These are phyloP conservation scores for Cydia pomonella DNA, from an alignment of 1,140 invertebrate genomes.

Conservation along the genomic window DNA sequence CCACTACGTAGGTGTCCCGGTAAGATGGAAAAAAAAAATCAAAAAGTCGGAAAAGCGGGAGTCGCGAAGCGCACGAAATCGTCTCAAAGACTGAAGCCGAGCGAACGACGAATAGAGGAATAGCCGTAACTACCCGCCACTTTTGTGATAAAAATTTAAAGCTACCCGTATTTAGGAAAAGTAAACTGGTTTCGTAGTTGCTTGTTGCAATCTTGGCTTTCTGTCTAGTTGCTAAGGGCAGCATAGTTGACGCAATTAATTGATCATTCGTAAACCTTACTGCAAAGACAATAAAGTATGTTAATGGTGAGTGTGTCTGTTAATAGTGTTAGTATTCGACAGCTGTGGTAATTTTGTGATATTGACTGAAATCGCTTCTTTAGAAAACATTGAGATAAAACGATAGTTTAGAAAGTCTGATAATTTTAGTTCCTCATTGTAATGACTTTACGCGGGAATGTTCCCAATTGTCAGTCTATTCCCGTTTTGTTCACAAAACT, in stretches of 20 bases:
- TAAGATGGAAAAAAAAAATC: conserved; percentile 42
- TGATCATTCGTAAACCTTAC: not conserved
- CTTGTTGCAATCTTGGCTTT: not conserved
- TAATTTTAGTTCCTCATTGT: no score
- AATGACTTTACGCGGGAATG: no score
- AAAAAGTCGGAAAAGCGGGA: conserved; percentile 43
- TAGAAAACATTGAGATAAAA: not conserved
- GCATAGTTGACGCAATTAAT: not conserved
- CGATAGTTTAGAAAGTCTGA: not conserved
- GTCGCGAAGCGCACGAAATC: conserved; percentile 48
- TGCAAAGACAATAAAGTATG: not conserved
- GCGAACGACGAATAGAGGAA: not conserved
- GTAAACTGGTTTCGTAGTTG: conserved; percentile 8
- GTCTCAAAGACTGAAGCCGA: conserved; percentile 57
- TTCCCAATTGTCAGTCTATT: no score
- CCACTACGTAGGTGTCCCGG: conserved; percentile 39
- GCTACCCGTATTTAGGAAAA: conserved; percentile 15
- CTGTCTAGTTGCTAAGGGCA: not conserved
- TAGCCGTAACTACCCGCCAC: not conserved
- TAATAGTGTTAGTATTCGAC: not conserved
- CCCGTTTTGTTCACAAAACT: no score
- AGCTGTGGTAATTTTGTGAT: not conserved
- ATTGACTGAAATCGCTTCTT: not conserved
- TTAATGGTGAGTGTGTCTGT: not conserved
- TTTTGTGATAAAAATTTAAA: conserved; percentile 8